These are phyloP conservation scores for Eleutherodactylus coqui DNA, from an alignment of 2,797 vertebrate genomes.

Conservation along the genomic window DNA sequence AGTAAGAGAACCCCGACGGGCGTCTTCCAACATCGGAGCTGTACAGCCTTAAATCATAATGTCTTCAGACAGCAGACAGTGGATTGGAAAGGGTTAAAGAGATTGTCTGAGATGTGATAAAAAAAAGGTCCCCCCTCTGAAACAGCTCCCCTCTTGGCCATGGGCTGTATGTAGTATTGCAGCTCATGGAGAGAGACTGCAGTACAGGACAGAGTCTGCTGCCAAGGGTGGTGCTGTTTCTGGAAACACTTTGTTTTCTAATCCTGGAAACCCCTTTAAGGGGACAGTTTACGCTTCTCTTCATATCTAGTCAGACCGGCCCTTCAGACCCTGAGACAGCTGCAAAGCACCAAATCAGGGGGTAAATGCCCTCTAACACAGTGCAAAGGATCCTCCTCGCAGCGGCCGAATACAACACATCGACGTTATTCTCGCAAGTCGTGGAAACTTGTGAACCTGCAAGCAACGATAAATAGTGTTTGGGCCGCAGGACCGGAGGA, in stretches of 20 bases:
- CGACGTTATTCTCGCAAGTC: not conserved
- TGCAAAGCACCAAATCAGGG: not conserved
- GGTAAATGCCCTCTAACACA: not conserved
- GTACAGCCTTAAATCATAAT: too few species aligned
- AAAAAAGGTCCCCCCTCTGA: too few species aligned
- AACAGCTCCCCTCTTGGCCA: too few species aligned
- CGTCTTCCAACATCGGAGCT: too few species aligned
- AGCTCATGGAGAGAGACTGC: not conserved
- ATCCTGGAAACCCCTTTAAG: too few species aligned
- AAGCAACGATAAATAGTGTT: slow-evolving; percentile 8
- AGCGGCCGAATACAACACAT: not conserved
- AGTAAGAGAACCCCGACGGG: too few species aligned
- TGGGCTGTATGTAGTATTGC: not conserved
- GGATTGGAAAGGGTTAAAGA: too few species aligned
- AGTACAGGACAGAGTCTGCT: not conserved
- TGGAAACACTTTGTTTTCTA: not conserved
- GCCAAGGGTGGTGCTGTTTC: not conserved
- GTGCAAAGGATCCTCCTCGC: not conserved
- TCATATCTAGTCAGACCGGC: too few species aligned
- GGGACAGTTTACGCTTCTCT: not conserved
- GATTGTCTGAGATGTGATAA: too few species aligned
- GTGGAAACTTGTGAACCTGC: slow-evolving; percentile 16
- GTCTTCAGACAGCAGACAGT: too few species aligned
- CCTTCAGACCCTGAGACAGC: not conserved
- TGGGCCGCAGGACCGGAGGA: slow-evolving; percentile 9